Conservation (phyloP, 2,113 vertebrate genomes). For the Petroica traversi region DNA sequence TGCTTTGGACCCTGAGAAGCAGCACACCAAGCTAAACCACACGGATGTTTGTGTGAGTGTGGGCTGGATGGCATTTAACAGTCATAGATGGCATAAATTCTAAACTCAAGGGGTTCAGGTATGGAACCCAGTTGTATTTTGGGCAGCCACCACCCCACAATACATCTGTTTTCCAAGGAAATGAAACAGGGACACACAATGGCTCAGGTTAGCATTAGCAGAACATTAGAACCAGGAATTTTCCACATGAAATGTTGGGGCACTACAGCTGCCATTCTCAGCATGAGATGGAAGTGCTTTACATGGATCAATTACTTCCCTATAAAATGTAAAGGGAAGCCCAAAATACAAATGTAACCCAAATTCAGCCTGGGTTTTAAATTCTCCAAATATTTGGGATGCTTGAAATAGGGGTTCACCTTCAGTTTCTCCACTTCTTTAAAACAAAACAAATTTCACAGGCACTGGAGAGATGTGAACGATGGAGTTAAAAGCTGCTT, state of each 20-base stretch:
- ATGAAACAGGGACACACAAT: background rate
- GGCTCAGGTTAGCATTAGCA: background rate
- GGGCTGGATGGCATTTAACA: constrained; percentile 6
- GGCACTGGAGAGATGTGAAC: background rate
- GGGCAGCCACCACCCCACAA: background rate
- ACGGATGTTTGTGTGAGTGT: background rate
- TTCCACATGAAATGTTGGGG: constrained; percentile 43
- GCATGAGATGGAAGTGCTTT: constrained; percentile 23
- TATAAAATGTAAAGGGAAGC: background rate
- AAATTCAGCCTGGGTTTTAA: background rate
- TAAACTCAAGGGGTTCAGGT: background rate
- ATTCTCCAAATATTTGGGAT: background rate
- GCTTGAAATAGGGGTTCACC: background rate
- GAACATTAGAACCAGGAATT: constrained; percentile 47
- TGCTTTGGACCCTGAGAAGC: background rate
- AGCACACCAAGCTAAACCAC: background rate
- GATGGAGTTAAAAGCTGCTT: background rate
- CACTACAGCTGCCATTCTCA: background rate
- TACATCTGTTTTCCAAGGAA: background rate
- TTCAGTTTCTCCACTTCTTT: background rate
- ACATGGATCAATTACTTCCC: background rate
- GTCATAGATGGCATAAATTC: constrained; percentile 1
- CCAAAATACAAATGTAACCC: background rate
- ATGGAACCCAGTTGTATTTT: background rate
- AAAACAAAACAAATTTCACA: background rate